A percentile compares a stretch with the other conserved stretches of the same genome.
Evolutionary conservation across 2,888 invertebrate species (phyloP).

Genomic region (Crematogaster levior): DNA sequence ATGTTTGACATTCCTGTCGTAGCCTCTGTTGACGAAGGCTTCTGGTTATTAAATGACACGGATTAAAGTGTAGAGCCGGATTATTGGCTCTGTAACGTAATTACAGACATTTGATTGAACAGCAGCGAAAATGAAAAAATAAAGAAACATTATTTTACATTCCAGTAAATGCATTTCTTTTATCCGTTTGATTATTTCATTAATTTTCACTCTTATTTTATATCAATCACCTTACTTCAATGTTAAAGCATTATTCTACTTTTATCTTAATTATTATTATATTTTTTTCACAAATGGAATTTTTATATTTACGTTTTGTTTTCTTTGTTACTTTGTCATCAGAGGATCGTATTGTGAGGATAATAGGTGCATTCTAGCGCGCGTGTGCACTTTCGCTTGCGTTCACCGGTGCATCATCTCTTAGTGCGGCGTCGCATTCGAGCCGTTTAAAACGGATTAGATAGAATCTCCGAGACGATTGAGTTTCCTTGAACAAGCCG

Average conservation of each 20-base stretch:
- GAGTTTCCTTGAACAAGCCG: slow-evolving; percentile 53
- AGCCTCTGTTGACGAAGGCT: slow-evolving; percentile 37
- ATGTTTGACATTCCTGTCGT: slow-evolving; percentile 45
- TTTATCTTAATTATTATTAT: neutral
- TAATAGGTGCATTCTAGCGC: slow-evolving; percentile 19
- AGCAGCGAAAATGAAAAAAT: neutral
- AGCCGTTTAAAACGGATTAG: slow-evolving; percentile 69
- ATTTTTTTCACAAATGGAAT: neutral
- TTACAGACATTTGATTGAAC: neutral
- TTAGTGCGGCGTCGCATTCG: slow-evolving; percentile 44
- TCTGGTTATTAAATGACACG: slow-evolving; percentile 17
- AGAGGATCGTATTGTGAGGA: neutral
- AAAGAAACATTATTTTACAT: neutral
- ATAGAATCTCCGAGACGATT: slow-evolving; percentile 61
- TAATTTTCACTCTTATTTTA: neutral
- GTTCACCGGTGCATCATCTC: slow-evolving; percentile 50
- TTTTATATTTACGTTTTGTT: neutral
- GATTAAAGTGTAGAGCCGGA: neutral
- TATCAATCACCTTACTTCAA: neutral
- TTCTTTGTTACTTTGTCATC: neutral
- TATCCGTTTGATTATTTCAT: neutral
- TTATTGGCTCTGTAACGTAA: slow-evolving; percentile 3
- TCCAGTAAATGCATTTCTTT: neutral
- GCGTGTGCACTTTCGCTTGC: slow-evolving; percentile 40
- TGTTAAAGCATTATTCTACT: neutral